Evolutionary conservation across 2,113 vertebrate species (phyloP).

Genomic region (Crotalus tigris): DNA sequence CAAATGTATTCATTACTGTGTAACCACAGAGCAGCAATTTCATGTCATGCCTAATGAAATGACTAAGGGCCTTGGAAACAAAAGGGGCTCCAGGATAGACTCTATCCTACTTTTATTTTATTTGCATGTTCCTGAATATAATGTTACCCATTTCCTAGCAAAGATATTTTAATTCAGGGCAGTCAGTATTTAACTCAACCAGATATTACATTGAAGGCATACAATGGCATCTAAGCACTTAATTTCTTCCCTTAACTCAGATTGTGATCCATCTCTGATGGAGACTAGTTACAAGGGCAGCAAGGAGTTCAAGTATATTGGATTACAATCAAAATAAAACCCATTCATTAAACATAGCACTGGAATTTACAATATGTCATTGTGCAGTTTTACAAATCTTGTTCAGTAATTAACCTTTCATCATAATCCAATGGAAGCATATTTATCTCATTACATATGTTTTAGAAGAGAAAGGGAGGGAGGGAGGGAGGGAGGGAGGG

Average conservation of each 20-base stretch:
- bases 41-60: background rate
- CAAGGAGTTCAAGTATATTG: constrained; percentile 9
- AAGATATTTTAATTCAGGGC: background rate
- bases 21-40: background rate
- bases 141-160: background rate
- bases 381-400: background rate
- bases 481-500: rapidly evolving
- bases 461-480: background rate
- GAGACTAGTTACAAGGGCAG: constrained; percentile 1
- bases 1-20: background rate
- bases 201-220: background rate
- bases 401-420: background rate
- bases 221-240: background rate
- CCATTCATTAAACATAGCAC: constrained; percentile 4
- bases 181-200: background rate
- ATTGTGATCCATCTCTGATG: constrained; percentile 8
- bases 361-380: background rate
- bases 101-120: background rate
- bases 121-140: background rate
- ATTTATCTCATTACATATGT: background rate
- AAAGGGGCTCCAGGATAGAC: background rate
- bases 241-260: background rate
- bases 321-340: constrained; percentile 9
- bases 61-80: background rate
- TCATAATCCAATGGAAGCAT: constrained; percentile 7